These are phyloP conservation scores for Tuta absoluta DNA, from an alignment of 2,888 invertebrate genomes.

Conservation along the genomic window DNA sequence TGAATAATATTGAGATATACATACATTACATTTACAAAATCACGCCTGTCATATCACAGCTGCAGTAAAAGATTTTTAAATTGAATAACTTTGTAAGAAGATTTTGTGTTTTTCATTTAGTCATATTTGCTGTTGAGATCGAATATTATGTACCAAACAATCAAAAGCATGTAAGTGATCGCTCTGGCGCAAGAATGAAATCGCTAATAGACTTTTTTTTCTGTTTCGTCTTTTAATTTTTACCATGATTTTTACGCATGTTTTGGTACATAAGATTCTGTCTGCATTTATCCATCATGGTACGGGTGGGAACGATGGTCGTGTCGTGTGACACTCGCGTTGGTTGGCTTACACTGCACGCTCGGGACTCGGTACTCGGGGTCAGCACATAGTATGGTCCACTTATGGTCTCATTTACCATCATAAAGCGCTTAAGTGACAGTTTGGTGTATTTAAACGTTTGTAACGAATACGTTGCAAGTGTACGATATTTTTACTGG, in stretches of 20 bases:
- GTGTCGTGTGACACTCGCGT: slow-evolving; percentile 11
- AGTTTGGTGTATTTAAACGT: slow-evolving; percentile 34
- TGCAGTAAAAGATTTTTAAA: no score
- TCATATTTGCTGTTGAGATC: background rate
- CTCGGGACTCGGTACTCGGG: slow-evolving; percentile 40
- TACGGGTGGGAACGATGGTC: slow-evolving; percentile 7
- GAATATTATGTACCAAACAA: background rate
- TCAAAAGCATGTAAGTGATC: background rate
- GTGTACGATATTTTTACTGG: background rate
- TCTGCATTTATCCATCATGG: background rate
- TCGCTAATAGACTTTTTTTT: no score
- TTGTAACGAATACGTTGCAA: no score
- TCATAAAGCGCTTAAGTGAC: slow-evolving; percentile 58
- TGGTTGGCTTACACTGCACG: slow-evolving; percentile 59
- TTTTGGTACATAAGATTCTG: background rate
- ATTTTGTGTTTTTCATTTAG: background rate
- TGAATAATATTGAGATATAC: no score
- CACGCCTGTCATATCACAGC: no score
- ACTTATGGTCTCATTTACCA: slow-evolving; percentile 47
- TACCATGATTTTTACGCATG: background rate
- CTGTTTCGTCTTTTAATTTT: background rate
- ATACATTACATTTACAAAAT: background rate
- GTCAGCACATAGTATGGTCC: slow-evolving; percentile 48
- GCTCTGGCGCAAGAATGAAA: no score
- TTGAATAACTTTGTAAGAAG: no score